phyloP scores from a whole-genome alignment of 2,888 invertebrate genomes.

The Cosmopolites sordidus region DNA sequence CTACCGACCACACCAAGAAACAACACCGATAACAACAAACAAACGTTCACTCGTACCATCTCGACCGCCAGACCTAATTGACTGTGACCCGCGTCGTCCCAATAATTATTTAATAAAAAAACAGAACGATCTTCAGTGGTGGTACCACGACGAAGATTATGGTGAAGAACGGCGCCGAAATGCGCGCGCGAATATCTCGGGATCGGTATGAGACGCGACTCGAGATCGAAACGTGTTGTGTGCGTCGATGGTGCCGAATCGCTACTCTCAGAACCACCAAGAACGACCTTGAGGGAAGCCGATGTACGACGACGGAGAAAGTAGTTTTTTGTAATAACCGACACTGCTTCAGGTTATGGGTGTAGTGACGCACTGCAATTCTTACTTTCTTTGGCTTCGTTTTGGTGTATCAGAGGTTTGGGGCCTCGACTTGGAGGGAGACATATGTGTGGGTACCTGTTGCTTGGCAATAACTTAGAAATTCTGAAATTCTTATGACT shows the following conservation, averaged over 20 bases:
- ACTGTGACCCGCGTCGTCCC: no score
- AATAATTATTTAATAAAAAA: neutral
- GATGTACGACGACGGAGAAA: slow-evolving; percentile 30
- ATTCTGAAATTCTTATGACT: no score
- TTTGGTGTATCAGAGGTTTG: neutral
- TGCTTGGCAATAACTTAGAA: no score
- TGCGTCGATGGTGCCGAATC: slow-evolving; percentile 26
- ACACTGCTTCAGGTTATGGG: slow-evolving; percentile 18
- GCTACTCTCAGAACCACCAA: slow-evolving; percentile 29
- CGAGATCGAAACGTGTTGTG: slow-evolving; percentile 15
- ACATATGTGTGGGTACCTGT: neutral
- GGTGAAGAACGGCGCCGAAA: neutral
- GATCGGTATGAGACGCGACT: slow-evolving; percentile 7
- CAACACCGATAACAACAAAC: slow-evolving; percentile 28
- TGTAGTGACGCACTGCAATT: slow-evolving; percentile 10
- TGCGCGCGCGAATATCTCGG: slow-evolving; percentile 4
- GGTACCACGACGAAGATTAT: neutral
- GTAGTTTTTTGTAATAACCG: slow-evolving; percentile 30
- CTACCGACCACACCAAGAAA: slow-evolving; percentile 31
- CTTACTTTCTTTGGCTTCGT: slow-evolving; percentile 17
- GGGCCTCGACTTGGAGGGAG: slow-evolving; percentile 2
- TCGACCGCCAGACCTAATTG: neutral
- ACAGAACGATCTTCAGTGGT: neutral
- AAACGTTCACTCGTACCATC: slow-evolving; percentile 24
- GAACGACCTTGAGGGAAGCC: slow-evolving; percentile 35